Evolutionary conservation across 2,797 vertebrate genomes (phyloP), one percentile per base, ranked within the genome.

Genomic region (Valencia hispanica): DNA sequence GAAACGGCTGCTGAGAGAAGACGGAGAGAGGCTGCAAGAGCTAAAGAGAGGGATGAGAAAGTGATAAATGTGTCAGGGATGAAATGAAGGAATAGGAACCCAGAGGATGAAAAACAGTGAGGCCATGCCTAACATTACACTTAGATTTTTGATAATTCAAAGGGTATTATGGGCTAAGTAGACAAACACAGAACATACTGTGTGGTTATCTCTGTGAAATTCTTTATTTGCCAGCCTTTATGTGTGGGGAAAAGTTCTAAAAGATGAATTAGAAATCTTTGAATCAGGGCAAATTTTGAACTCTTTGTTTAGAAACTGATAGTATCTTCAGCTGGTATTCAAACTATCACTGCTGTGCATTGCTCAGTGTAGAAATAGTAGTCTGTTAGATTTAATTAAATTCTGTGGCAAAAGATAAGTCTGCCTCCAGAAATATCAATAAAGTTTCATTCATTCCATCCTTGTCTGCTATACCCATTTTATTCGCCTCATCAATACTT

Each of bases 401-500:
- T 25, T 39, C 63, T 41, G 10, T 0, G 5, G 36, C 36, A 39
- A 65, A 53, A 25, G 25, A 11, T 51, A 25, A 7, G 22, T 51
- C 22, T 53, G 6, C 22, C 8, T 25, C 22, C 22, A 53, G 22
- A 25, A n/a, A 53, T 11, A 25, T 53, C 25, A n/a, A 53, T 53
- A 39, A 34, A n/a, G 4, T 65, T 65, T 41, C 10, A 39, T 39
- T 39, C 10, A 11, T 32, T 32, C 6, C 17, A 25, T 22, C 34
- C 61, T 65, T 25, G 5, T 65, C 61, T 0, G 10, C 22, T 11
- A 25, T 65, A 0, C 10, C 18, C 59, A 36, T 63, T 63, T 36
- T 41, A 41, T 65, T 39, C 20, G 25, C 36, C 20, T 65, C 11
- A 82, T 84, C 83, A 84, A 74, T 34, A 75, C 55, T 73, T 84